Evolutionary conservation across 2,888 invertebrate genomes (phyloP).

Genomic region (Protophormia terraenovae): DNA sequence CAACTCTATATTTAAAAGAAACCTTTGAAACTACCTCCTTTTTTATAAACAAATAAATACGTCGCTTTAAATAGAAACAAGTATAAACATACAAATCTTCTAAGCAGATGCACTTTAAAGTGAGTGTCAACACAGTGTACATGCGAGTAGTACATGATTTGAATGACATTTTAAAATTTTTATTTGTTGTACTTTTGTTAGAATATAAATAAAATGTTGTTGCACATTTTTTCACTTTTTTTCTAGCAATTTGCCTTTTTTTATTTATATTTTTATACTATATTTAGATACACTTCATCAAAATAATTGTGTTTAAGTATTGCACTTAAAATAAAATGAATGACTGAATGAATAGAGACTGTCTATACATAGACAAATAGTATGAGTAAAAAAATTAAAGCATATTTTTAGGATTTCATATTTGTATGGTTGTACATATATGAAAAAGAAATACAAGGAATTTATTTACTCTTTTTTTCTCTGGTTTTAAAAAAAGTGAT

Average conservation of each 20-base stretch:
- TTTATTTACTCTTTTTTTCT: too few relatives aligned
- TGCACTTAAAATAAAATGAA: slow-evolving; percentile 52
- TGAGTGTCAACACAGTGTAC: slow-evolving; percentile 28
- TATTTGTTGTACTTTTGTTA: slow-evolving; percentile 5
- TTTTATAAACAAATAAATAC: neutral
- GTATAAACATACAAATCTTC: neutral
- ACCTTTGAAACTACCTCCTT: neutral
- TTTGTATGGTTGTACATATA: too few relatives aligned
- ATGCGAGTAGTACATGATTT: slow-evolving; percentile 2
- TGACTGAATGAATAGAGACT: neutral
- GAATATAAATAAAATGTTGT: slow-evolving; percentile 4
- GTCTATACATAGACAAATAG: neutral
- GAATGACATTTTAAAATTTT: slow-evolving; percentile 18
- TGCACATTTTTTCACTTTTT: slow-evolving; percentile 3
- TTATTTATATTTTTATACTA: neutral
- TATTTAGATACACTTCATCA: slow-evolving; percentile 62
- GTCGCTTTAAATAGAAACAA: neutral
- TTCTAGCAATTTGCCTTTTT: neutral
- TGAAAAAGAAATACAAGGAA: too few relatives aligned
- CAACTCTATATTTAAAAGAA: too few relatives aligned
- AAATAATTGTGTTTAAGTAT: slow-evolving; percentile 59
- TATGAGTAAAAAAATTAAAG: neutral
- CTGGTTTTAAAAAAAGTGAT: neutral
- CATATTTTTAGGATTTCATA: slow-evolving; percentile 10
- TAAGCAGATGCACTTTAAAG: neutral